Evolutionary conservation across 2,888 invertebrate genomes (phyloP), one percentile per base, ranked within the genome.

Genomic region (Eustalomyia histrio): DNA sequence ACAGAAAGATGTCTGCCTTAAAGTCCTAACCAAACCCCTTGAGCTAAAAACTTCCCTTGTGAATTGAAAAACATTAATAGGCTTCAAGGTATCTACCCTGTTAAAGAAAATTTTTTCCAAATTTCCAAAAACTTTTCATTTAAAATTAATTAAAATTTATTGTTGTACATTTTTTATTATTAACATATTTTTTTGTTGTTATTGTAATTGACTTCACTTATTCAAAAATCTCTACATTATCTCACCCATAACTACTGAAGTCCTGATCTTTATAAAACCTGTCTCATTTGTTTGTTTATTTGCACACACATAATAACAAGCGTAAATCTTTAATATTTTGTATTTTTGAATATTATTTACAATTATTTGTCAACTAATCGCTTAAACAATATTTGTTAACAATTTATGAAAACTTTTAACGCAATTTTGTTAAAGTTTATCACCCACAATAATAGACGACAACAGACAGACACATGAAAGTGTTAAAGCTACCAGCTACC

Each of bases 281-380:
- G 18, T 14, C 43, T n/a, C n/a, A 47, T n/a, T 17, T 52, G 12
- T 39, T 60, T 29, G 71, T 60, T 61, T 78, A 17, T 7, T 5
- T 6, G 29, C 9, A 17, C 29, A 33, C 24, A 17, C 5, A 18
- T 67, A 65, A 65, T 65, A 24, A 72, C 33, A 67, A 14, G 8
- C 21, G 61, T 60, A 65, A 78, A 65, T 71, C 55, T 50, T 39
- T 73, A 61, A 73, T 68, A 73, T 63, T 57, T 50, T 68, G 57
- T 33, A 68, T 50, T 68, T 74, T 61, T 39, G 7, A 68, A 61
- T n/a, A 74, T 55, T 74, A 76, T 76, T 81, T 81, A 72, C 64
- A 29, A 76, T 61, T 81, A 78, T 81, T 78, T 81, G 81, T 81
- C 81, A 81, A 65, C 74, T 81, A 75, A 81, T 74, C 78, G 65